Percentiles rank a stretch among this genome's conserved stretches.
Evolutionary conservation across 37 sponge, comb jelly and placozoan genomes (phyloP).

Genomic region (Mnemiopsis leidyi): DNA sequence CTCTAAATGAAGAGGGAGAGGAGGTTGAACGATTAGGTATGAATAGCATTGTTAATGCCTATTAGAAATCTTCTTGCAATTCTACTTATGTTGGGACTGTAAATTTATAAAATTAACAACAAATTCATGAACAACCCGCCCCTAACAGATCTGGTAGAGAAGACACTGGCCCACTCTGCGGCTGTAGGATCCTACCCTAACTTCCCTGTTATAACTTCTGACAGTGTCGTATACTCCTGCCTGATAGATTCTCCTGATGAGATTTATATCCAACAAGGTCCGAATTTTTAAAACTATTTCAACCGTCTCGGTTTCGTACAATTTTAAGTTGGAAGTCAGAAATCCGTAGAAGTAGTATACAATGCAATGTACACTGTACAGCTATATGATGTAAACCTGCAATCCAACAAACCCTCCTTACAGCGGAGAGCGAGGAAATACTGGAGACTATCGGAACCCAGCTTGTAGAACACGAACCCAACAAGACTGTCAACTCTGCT

Average conservation of each 20-base stretch:
- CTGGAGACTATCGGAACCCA: not conserved
- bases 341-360: too few relatives aligned
- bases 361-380: not conserved
- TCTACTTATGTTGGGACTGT: too few relatives aligned
- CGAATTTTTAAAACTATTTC: not conserved
- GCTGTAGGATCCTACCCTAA: not conserved
- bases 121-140: too few relatives aligned
- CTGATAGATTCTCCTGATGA: not conserved
- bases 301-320: too few relatives aligned
- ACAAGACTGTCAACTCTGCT: not conserved
- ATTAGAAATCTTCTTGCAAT: too few relatives aligned
- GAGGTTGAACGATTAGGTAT: too few relatives aligned
- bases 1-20: too few relatives aligned
- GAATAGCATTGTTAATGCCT: too few relatives aligned
- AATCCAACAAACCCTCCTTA: not conserved
- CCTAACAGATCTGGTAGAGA: not conserved
- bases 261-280: slow-evolving; percentile 32
- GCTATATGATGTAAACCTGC: not conserved
- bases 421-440: not conserved
- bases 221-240: not conserved
- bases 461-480: not conserved
- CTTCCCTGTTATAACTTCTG: not conserved
- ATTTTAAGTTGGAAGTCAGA: too few relatives aligned
- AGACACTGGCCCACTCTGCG: not conserved
- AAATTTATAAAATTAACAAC: too few relatives aligned